phyloP scores from a whole-genome alignment of 2,888 invertebrate species.

The Conistra vaccinii region DNA sequence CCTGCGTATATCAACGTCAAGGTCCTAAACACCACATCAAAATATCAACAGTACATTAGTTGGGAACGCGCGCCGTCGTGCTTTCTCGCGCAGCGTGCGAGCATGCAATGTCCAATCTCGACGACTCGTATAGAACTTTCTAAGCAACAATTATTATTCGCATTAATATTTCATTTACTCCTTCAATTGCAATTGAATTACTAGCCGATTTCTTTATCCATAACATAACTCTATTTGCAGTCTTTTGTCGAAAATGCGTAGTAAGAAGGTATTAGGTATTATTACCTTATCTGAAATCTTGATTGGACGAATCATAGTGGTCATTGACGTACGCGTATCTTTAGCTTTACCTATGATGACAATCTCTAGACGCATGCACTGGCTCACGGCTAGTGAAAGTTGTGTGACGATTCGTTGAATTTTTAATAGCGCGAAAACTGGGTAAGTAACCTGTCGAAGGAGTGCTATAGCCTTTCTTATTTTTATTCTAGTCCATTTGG shows the following conservation, averaged over 20 bases:
- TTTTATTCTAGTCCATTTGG: slow-evolving; percentile 84
- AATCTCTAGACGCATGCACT: slow-evolving; percentile 72
- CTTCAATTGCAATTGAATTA: slow-evolving; percentile 79
- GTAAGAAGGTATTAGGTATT: slow-evolving; percentile 11
- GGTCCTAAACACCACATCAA: slow-evolving; percentile 56
- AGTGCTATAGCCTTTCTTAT: slow-evolving; percentile 87
- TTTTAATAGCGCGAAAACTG: slow-evolving; percentile 88
- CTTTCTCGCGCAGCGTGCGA: slow-evolving; percentile 90
- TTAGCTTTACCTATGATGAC: slow-evolving; percentile 66
- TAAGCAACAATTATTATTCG: slow-evolving; percentile 90
- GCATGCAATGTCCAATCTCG: slow-evolving; percentile 89
- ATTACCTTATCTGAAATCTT: slow-evolving; percentile 35
- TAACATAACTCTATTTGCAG: slow-evolving; percentile 46
- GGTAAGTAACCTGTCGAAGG: slow-evolving; percentile 86
- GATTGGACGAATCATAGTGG: slow-evolving; percentile 32
- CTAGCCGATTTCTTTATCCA: slow-evolving; percentile 66
- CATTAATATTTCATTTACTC: slow-evolving; percentile 89
- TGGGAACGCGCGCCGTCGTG: slow-evolving; percentile 77
- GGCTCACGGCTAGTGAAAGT: slow-evolving; percentile 86
- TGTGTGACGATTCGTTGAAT: slow-evolving; percentile 88
- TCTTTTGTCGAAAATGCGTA: slow-evolving; percentile 21
- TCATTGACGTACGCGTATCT: slow-evolving; percentile 51
- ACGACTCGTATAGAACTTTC: slow-evolving; percentile 87
- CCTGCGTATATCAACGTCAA: slow-evolving; percentile 37
- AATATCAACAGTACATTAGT: slow-evolving; percentile 49